phyloP scores from a whole-genome alignment of 2,113 vertebrate species.

The Oostethus manadensis region DNA sequence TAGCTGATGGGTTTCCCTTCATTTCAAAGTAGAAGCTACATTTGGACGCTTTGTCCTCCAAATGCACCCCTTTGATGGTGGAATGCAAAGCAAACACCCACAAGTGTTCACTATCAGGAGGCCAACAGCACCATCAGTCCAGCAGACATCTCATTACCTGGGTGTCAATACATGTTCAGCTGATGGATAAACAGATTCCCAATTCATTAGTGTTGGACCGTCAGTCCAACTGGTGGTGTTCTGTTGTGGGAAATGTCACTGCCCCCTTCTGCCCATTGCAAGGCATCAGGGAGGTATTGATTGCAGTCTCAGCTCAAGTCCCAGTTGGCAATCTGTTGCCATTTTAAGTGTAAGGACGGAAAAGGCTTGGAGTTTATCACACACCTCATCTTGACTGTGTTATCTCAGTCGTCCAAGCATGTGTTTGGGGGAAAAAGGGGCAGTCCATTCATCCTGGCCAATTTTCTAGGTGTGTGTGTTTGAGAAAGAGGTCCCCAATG shows the following conservation, averaged over 20 bases:
- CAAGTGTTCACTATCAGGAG: constrained; percentile 40
- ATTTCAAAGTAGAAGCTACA: constrained; percentile 14
- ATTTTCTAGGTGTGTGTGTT: not conserved
- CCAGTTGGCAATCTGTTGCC: constrained; percentile 1
- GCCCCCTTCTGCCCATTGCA: not conserved
- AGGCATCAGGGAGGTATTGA: constrained; percentile 6
- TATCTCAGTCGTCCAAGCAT: constrained; percentile 40
- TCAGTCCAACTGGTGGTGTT: constrained; percentile 23
- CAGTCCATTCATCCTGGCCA: not conserved
- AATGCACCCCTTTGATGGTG: constrained; percentile 1
- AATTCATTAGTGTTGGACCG: constrained; percentile 32
- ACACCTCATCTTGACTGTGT: constrained; percentile 24
- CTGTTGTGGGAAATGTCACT: constrained; percentile 5
- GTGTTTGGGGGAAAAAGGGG: constrained; percentile 26
- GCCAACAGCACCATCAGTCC: constrained; percentile 54
- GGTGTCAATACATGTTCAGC: constrained; percentile 58
- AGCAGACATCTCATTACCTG: constrained; percentile 63
- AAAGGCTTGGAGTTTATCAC: constrained; percentile 21
- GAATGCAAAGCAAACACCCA: constrained; percentile 26
- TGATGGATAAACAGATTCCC: constrained; percentile 53
- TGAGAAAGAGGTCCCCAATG: constrained; percentile 3
- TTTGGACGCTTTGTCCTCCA: constrained; percentile 11
- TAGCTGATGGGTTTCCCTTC: no score
- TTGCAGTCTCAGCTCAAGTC: constrained; percentile 7
- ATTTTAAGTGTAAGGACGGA: not conserved